Conservation (phyloP, 2,888 invertebrate species). For the Ochropacha duplaris region DNA sequence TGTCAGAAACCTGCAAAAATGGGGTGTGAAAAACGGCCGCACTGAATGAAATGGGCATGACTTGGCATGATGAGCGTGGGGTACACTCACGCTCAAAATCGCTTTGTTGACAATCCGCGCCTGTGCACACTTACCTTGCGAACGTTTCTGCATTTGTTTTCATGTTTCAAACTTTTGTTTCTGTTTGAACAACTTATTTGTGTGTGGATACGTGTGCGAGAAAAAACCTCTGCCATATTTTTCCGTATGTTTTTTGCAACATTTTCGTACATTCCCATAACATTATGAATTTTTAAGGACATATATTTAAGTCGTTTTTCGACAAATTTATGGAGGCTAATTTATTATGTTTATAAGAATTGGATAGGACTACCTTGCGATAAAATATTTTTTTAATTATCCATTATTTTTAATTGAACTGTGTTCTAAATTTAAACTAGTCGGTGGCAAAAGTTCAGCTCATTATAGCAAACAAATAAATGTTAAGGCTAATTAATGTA, state of each 20-base stretch:
- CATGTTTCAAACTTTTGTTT: neutral
- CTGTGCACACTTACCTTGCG: constrained; percentile 26
- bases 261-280: too few relatives aligned
- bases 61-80: constrained; percentile 32
- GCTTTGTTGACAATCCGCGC: constrained; percentile 37
- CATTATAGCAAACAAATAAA: neutral
- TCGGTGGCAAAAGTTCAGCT: neutral
- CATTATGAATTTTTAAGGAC: too few relatives aligned
- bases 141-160: constrained; percentile 12
- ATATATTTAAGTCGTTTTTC: too few relatives aligned
- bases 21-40: constrained; percentile 40
- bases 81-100: constrained; percentile 40
- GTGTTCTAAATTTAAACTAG: too few relatives aligned
- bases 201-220: neutral
- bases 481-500: neutral
- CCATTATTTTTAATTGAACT: too few relatives aligned
- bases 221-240: neutral
- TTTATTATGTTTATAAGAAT: too few relatives aligned
- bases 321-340: too few relatives aligned
- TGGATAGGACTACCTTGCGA: too few relatives aligned
- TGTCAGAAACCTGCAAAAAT: constrained; percentile 24
- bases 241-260: neutral
- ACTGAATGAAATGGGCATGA: constrained; percentile 51
- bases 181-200: neutral
- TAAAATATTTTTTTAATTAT: too few relatives aligned